Evolutionary conservation across 2,113 vertebrate genomes (phyloP).

Genomic region (Pangasianodon hypophthalmus): DNA sequence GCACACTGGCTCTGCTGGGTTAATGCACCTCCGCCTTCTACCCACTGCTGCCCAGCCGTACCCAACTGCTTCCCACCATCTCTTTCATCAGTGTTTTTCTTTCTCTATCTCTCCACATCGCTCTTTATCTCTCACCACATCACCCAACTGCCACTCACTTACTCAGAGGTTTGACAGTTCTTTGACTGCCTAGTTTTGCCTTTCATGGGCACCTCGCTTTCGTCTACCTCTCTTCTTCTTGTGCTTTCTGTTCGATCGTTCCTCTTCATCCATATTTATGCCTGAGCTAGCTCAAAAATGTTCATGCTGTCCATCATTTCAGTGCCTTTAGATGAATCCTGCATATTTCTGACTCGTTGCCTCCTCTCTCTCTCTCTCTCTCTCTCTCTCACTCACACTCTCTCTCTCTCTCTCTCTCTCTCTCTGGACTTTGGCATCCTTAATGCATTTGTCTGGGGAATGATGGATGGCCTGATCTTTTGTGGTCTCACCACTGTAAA

Average conservation of each 20-base stretch:
- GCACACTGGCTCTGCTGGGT: constrained; percentile 12
- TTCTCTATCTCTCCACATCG: background rate
- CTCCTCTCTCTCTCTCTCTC: background rate
- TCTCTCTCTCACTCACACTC: background rate
- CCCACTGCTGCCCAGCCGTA: constrained; percentile 35
- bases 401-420: constrained; percentile 21
- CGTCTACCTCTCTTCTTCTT: background rate
- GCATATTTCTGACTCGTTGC: background rate
- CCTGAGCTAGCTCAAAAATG: constrained; percentile 31
- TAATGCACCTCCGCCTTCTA: constrained; percentile 43
- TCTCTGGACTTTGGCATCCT: constrained; percentile 31
- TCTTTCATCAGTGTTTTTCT: background rate
- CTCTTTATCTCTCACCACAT: constrained; percentile 17
- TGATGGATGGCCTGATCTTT: constrained; percentile 52
- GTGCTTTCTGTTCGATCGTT: constrained; percentile 9
- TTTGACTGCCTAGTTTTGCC: constrained; percentile 6
- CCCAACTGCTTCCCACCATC: background rate
- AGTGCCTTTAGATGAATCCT: constrained; percentile 38
- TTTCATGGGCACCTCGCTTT: constrained; percentile 2
- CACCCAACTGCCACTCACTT: constrained; percentile 14
- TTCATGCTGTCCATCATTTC: constrained; percentile 38
- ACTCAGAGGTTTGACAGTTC: constrained; percentile 19
- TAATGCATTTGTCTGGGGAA: constrained; percentile 52
- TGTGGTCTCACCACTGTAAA: constrained; percentile 55
- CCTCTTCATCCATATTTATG: constrained; percentile 38